Percentiles rank a stretch among this genome's conserved stretches.
phyloP scores from a whole-genome alignment of 2,113 vertebrate species.

The Capreolus pygargus region DNA sequence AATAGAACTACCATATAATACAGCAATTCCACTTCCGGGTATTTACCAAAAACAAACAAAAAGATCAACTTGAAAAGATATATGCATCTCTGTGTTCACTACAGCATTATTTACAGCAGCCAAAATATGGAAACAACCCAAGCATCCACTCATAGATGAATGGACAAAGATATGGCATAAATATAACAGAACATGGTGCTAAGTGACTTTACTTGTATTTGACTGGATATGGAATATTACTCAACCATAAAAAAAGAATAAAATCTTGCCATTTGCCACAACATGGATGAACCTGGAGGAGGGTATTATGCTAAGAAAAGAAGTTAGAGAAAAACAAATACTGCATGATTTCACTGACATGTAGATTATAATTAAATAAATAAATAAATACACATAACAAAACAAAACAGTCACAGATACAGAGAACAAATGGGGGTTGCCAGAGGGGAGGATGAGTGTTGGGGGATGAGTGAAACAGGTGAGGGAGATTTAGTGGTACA shows the following conservation, averaged over 20 bases:
- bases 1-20: background rate
- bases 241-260: background rate
- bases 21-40: background rate
- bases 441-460: background rate
- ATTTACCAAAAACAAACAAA: background rate
- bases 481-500: background rate
- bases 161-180: background rate
- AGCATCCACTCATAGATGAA: background rate
- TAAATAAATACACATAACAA: background rate
- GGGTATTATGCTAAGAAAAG: background rate
- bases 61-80: background rate
- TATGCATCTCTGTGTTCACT: background rate
- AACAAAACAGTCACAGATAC: background rate
- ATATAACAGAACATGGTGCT: background rate
- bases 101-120: background rate
- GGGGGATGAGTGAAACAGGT: background rate
- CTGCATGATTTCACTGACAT: background rate
- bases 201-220: background rate
- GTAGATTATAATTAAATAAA: background rate
- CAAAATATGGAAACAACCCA: background rate
- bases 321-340: background rate
- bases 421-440: background rate
- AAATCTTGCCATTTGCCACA: background rate
- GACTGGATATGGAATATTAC: background rate
- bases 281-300: background rate